Evolutionary conservation across 2,797 vertebrate genomes (phyloP).

Genomic region (Brachymystax lenok): DNA sequence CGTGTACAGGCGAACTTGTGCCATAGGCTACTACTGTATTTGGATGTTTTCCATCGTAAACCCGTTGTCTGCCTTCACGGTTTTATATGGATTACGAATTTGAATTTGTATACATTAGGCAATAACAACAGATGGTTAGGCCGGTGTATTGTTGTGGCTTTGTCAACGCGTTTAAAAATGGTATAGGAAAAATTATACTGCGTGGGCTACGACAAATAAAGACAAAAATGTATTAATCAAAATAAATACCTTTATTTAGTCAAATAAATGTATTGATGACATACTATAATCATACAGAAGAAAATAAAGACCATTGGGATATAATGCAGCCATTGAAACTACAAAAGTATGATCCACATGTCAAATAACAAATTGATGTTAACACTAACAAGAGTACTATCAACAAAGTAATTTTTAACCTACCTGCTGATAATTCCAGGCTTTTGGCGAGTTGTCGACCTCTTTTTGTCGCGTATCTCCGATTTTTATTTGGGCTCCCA

Average conservation of each 20-base stretch:
- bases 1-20: background rate
- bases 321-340: background rate
- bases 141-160: background rate
- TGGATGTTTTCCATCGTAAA: too few relatives aligned
- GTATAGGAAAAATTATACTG: background rate
- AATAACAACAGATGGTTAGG: background rate
- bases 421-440: slow-evolving; percentile 67
- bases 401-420: slow-evolving; percentile 58
- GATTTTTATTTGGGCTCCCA: background rate
- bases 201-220: too few relatives aligned
- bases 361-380: background rate
- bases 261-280: too few relatives aligned
- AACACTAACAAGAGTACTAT: background rate
- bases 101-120: background rate
- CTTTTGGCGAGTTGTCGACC: slow-evolving; percentile 32
- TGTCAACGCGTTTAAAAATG: background rate
- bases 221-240: too few relatives aligned
- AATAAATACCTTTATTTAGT: too few relatives aligned
- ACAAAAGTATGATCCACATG: background rate
- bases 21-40: too few relatives aligned
- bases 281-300: too few relatives aligned
- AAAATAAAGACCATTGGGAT: too few relatives aligned
- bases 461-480: slow-evolving; percentile 15
- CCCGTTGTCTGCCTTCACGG: background rate
- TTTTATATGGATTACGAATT: background rate